Evolutionary conservation across 1,140 invertebrate species (phyloP).

Genomic region (Neodiprion virginianus): DNA sequence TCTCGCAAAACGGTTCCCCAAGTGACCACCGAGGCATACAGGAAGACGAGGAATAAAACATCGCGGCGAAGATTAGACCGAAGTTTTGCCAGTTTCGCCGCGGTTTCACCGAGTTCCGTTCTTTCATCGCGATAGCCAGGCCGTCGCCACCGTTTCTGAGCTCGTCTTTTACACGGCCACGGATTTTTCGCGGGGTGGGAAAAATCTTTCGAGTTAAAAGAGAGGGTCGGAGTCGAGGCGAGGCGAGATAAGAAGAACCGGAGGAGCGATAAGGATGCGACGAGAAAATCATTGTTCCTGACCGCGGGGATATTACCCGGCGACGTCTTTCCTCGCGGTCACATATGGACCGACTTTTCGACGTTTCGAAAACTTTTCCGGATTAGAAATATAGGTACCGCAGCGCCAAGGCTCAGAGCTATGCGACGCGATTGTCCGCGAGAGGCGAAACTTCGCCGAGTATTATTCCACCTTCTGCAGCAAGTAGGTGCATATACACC

Average conservation of each 20-base stretch:
- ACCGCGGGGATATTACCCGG: no score
- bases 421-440: no score
- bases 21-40: neutral
- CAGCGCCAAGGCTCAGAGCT: no score
- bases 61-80: constrained; percentile 8
- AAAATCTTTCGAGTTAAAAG: neutral
- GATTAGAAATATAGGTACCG: no score
- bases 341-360: no score
- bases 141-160: constrained; percentile 5
- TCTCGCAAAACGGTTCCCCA: neutral
- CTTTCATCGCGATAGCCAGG: constrained; percentile 8
- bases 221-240: neutral
- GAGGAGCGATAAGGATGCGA: neutral
- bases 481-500: no score
- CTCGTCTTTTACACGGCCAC: neutral
- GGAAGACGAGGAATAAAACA: constrained; percentile 4
- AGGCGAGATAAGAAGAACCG: neutral
- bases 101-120: neutral
- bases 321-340: no score
- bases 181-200: neutral
- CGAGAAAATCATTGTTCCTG: neutral
- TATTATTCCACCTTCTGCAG: no score
- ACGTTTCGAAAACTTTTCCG: no score
- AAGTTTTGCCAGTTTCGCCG: constrained; percentile 10
- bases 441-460: no score